phyloP scores from a whole-genome alignment of 2,888 invertebrate genomes.

The Cerceris ruficornis region DNA sequence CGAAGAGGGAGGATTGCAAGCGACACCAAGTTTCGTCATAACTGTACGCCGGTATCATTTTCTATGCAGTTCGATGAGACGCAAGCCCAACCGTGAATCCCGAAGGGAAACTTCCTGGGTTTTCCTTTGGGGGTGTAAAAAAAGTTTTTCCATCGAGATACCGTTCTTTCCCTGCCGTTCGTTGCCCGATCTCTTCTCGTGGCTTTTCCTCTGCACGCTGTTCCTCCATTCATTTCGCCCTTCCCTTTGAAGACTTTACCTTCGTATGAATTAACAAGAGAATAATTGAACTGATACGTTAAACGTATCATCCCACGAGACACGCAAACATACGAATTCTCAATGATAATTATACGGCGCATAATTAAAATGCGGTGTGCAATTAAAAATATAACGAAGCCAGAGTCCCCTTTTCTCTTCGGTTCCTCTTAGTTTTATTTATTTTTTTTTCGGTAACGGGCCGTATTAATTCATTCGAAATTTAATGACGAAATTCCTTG shows the following conservation, averaged over 20 bases:
- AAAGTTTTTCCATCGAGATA: slow-evolving; percentile 56
- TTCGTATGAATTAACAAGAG: no score
- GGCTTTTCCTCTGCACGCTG: neutral
- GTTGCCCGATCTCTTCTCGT: slow-evolving; percentile 15
- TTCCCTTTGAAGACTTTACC: no score
- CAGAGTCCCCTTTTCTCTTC: neutral
- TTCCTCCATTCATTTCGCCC: neutral
- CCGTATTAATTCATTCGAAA: slow-evolving; percentile 34
- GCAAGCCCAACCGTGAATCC: slow-evolving; percentile 17
- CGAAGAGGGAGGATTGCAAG: slow-evolving; percentile 4
- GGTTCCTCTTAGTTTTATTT: no score
- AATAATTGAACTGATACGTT: no score
- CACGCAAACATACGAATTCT: neutral
- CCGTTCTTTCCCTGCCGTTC: slow-evolving; percentile 5
- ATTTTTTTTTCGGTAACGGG: slow-evolving; percentile 1
- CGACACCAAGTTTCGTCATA: slow-evolving; percentile 57
- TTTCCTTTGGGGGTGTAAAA: slow-evolving; percentile 39
- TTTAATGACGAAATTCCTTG: slow-evolving; percentile 42
- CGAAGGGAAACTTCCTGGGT: slow-evolving; percentile 30
- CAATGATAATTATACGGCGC: slow-evolving; percentile 2
- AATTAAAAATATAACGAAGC: slow-evolving; percentile 31
- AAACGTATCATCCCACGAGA: no score
- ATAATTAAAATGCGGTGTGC: neutral
- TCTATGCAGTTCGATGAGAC: slow-evolving; percentile 51
- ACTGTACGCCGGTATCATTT: slow-evolving; percentile 50